phyloP scores from a whole-genome alignment of 2,888 invertebrate genomes.

The Lepidochrysops patricia region DNA sequence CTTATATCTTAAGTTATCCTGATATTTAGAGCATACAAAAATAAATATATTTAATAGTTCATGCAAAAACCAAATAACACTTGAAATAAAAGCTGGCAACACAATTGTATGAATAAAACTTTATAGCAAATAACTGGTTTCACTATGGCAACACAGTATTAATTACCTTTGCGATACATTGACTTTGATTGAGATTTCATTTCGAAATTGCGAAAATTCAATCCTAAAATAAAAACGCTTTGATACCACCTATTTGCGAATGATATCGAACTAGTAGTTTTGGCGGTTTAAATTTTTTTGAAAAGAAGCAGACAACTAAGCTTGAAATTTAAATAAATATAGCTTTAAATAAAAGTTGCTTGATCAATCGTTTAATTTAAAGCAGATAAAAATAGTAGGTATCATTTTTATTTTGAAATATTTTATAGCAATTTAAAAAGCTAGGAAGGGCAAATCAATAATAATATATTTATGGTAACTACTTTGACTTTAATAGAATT shows the following conservation, averaged over 20 bases:
- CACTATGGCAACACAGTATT: not conserved
- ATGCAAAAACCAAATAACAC: not conserved
- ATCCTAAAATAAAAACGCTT: not conserved
- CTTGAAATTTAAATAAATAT: no score
- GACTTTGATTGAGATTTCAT: constrained; percentile 6
- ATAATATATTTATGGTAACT: no score
- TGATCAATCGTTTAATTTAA: no score
- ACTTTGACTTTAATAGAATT: no score
- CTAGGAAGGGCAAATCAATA: constrained; percentile 3
- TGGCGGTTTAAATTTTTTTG: no score
- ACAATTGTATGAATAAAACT: not conserved
- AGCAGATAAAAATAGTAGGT: no score
- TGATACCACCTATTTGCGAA: no score
- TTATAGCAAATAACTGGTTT: not conserved
- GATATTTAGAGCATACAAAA: not conserved
- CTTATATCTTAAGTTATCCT: not conserved
- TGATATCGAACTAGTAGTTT: no score
- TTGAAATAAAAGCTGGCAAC: not conserved
- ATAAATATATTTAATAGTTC: not conserved
- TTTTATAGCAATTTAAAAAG: no score
- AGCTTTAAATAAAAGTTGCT: no score
- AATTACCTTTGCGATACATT: constrained; percentile 3
- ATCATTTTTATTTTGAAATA: no score
- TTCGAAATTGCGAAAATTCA: constrained; percentile 14
- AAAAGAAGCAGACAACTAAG: no score